Base-by-base conservation (phyloP, 2,888 invertebrate species). In the Maniola hyperantus region DNA sequence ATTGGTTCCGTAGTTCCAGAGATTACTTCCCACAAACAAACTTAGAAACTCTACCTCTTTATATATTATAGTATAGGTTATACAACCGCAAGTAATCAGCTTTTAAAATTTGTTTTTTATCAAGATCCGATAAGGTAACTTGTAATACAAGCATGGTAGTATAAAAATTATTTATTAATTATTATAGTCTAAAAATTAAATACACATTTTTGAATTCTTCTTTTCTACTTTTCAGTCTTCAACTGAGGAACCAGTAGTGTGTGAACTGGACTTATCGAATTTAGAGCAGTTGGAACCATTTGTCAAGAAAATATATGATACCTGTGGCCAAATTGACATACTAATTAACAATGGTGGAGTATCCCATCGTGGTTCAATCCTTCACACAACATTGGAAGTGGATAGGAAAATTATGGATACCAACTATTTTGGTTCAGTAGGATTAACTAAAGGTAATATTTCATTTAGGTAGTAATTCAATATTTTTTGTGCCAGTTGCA, bases 361-460 rank as follows among this genome's bases (percentile, higher is more conserved):
- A 64, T 96, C 96, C 20, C 94, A 95, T 67, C 93, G 98, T 75
- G 97, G 97, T 0, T 94, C 95, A 73, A 94, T 96, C 60, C 75
- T 95, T 20, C 93, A 95, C 55, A 97, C 99, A 0, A 93, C 94
- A 51, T 85, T 97, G 48, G 96, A 97, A 81, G 97, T 99, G 10
- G 96, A 98, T 84, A 93, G 95, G 69, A 95, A 96, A 89, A 93
- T 99, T 53, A 99, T 99, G 99, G 89, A 95, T 46, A 95, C 98
- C 7, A 99, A 99, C 92, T 99, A 97, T 86, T 98, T 99, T 91
- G 99, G 99, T 15, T 94, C 98, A 72, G 95, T 99, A 64, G 97
- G 96, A 44, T 88, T 99, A 34, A 97, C 98, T 0, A 98, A 98
- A 95, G 97, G 98, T 97, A 91, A 62, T 36, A 34, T 59, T 15